Evolutionary conservation across 2,888 invertebrate species (phyloP).

Genomic region (Schrankia costaestrigalis): DNA sequence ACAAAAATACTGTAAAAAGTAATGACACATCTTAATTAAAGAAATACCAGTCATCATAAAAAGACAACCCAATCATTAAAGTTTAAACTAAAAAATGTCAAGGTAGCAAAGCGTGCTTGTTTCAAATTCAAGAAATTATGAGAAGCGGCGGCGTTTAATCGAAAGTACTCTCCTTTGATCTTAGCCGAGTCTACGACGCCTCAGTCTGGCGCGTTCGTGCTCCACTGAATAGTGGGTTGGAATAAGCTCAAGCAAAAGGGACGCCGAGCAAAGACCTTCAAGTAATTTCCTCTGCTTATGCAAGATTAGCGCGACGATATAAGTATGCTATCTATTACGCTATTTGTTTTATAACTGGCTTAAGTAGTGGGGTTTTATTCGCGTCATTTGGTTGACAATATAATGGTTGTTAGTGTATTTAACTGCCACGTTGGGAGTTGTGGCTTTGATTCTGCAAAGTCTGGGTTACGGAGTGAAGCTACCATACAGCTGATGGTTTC

Average conservation of each 20-base stretch:
- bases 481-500: no score
- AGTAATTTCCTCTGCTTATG: constrained; percentile 32
- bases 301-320: constrained; percentile 23
- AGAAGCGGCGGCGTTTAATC: constrained; percentile 46
- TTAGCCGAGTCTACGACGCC: constrained; percentile 41
- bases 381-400: no score
- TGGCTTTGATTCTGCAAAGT: no score
- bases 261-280: constrained; percentile 30
- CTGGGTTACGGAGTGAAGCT: no score
- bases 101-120: constrained; percentile 35
- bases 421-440: no score
- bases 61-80: constrained; percentile 22
- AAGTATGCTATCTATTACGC: no score
- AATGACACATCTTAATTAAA: no score
- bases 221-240: constrained; percentile 39
- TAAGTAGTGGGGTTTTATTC: no score
- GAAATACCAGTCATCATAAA: constrained; percentile 18
- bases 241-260: constrained; percentile 39
- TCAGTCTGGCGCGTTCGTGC: constrained; percentile 39
- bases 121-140: constrained; percentile 46
- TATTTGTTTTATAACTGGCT: no score
- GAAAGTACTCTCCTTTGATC: constrained; percentile 51
- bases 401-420: no score
- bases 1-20: no score
- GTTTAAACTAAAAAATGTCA: constrained; percentile 24